phyloP scores from a whole-genome alignment of 2,113 vertebrate genomes.

The Charina bottae region DNA sequence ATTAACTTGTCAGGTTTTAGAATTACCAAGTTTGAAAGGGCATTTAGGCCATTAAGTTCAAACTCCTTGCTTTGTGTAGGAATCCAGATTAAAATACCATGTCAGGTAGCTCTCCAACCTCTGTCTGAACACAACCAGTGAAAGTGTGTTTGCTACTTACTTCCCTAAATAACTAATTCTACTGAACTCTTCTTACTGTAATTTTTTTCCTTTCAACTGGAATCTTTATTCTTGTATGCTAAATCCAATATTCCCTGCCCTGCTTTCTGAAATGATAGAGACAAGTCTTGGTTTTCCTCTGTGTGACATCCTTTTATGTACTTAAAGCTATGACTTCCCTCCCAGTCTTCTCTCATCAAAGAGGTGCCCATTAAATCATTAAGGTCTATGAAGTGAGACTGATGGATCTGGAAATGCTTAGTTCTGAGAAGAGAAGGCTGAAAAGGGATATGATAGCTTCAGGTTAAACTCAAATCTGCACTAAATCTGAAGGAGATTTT shows the following conservation, averaged over 20 bases:
- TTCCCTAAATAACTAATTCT: not conserved
- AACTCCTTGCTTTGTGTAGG: not conserved
- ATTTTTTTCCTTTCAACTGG: not conserved
- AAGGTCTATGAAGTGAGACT: no score
- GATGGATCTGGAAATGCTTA: no score
- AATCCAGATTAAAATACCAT: not conserved
- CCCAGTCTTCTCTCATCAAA: no score
- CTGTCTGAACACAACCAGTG: not conserved
- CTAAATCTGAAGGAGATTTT: not conserved
- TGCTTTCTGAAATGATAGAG: not conserved
- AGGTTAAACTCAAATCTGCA: not conserved
- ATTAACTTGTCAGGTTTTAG: not conserved
- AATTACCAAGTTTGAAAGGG: not conserved
- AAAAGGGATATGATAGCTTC: not conserved
- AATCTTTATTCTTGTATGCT: not conserved
- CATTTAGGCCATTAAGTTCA: not conserved
- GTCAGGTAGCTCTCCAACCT: not conserved
- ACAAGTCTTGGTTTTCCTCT: not conserved
- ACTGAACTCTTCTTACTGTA: not conserved
- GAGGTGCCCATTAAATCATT: no score
- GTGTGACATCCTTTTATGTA: not conserved
- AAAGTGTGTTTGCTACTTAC: not conserved
- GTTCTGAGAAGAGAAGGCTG: not conserved
- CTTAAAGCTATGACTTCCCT: not conserved
- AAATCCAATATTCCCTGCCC: not conserved